phyloP scores from a whole-genome alignment of 1,140 invertebrate species.

The Atta colombica region DNA sequence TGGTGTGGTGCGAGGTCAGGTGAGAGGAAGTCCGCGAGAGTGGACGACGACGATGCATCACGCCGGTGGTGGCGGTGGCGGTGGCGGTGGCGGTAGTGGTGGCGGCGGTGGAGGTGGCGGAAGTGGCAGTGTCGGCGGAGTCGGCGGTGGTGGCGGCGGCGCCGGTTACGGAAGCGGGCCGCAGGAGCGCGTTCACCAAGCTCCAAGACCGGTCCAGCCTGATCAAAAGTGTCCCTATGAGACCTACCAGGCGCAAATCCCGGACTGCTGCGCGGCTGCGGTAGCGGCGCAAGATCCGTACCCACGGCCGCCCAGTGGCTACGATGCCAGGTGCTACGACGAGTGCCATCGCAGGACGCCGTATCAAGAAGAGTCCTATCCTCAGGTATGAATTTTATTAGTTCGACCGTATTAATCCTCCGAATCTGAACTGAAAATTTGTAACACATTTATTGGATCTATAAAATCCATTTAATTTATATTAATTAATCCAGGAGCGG shows the following conservation, averaged over 20 bases:
- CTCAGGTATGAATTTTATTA: conserved; percentile 79
- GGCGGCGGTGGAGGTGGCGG: background rate
- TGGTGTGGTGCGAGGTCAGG: conserved; percentile 42
- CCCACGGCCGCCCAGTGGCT: conserved; percentile 83
- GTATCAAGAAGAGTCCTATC: conserved; percentile 83
- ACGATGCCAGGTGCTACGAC: conserved; percentile 84
- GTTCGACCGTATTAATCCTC: too few relatives aligned
- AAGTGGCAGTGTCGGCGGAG: background rate
- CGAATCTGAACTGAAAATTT: too few relatives aligned
- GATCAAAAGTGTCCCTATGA: conserved; percentile 84
- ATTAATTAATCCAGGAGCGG: too few relatives aligned
- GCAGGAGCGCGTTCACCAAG: conserved; percentile 85
- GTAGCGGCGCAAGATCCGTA: conserved; percentile 83
- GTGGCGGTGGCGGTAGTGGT: background rate
- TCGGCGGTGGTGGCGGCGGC: conserved; percentile 40
- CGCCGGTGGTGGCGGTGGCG: conserved; percentile 1
- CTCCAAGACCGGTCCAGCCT: conserved; percentile 74
- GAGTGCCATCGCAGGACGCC: conserved; percentile 84
- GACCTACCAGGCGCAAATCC: conserved; percentile 83
- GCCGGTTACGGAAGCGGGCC: conserved; percentile 81
- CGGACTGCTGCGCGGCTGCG: conserved; percentile 84
- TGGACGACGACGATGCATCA: conserved; percentile 72
- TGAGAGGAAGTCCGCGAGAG: conserved; percentile 45
- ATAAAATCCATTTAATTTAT: too few relatives aligned
- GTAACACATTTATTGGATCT: too few relatives aligned